Percentiles rank a stretch among this genome's conserved stretches.
Evolutionary conservation across 2,113 vertebrate genomes (phyloP).

Genomic region (Pogonocichla stellata): DNA sequence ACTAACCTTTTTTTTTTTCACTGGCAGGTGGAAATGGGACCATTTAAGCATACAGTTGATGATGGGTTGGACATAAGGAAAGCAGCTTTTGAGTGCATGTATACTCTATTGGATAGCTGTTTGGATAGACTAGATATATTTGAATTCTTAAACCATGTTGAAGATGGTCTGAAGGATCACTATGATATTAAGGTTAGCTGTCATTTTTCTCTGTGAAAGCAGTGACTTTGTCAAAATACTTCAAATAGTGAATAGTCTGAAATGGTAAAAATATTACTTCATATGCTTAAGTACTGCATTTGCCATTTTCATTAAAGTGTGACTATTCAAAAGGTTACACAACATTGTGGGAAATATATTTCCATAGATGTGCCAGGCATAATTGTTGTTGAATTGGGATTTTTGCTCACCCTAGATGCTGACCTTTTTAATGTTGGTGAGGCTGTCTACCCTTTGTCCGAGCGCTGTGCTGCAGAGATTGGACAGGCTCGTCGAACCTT

Average conservation of each 20-base stretch:
- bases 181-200: constrained; percentile 95
- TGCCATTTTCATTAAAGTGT: not conserved
- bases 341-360: not conserved
- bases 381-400: not conserved
- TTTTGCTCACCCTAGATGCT: constrained; percentile 84
- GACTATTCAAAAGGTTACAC: not conserved
- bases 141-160: constrained; percentile 98
- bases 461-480: constrained; percentile 96
- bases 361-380: not conserved
- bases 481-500: constrained; percentile 94
- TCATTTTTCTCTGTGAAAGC: not conserved
- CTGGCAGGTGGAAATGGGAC: constrained; percentile 96
- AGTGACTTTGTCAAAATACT: not conserved
- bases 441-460: constrained; percentile 93
- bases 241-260: not conserved
- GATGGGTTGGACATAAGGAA: constrained; percentile 95
- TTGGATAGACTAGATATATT: constrained; percentile 98
- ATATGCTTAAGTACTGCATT: not conserved
- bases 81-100: constrained; percentile 99
- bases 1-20: not conserved
- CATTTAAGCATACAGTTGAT: constrained; percentile 98
- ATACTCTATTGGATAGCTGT: constrained; percentile 97
- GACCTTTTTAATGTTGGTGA: constrained; percentile 97
- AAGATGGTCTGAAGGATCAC: constrained; percentile 98
- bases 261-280: not conserved